Evolutionary conservation across 2,797 vertebrate species (phyloP).

Genomic region (Chiroxiphia lanceolata): DNA sequence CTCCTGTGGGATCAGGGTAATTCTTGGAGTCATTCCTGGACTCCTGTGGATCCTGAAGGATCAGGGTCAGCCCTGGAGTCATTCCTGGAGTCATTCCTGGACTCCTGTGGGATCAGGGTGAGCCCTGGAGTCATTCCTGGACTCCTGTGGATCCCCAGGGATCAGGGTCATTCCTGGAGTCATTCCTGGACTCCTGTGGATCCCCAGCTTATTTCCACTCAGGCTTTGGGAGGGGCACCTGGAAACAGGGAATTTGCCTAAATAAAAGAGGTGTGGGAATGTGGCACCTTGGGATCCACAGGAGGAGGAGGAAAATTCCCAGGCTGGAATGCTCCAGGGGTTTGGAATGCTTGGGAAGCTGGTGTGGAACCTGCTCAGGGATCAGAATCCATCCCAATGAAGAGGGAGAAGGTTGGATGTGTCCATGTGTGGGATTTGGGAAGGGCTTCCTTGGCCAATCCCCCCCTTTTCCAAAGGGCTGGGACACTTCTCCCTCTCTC

Average conservation of each 20-base stretch:
- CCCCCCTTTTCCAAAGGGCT: background rate
- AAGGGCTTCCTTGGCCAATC: background rate
- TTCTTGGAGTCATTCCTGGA: too few relatives aligned
- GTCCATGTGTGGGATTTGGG: background rate
- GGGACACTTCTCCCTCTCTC: background rate
- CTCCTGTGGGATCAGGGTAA: too few relatives aligned
- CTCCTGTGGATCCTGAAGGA: too few relatives aligned
- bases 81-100: too few relatives aligned
- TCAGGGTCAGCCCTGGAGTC: too few relatives aligned
- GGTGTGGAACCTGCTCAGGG: background rate
- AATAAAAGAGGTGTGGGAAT: background rate
- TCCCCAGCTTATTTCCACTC: background rate
- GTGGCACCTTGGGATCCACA: background rate
- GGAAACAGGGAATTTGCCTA: background rate
- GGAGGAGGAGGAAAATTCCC: background rate
- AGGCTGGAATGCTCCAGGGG: background rate
- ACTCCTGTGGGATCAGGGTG: too few relatives aligned
- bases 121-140: too few relatives aligned
- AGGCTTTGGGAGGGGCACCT: rapidly evolving
- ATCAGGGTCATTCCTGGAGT: too few relatives aligned
- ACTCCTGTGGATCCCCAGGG: too few relatives aligned
- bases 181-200: too few relatives aligned
- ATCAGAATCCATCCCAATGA: background rate
- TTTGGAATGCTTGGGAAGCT: background rate
- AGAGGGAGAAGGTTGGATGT: background rate